Conservation (phyloP, 2,888 invertebrate genomes). For the Xestia ashworthii region DNA sequence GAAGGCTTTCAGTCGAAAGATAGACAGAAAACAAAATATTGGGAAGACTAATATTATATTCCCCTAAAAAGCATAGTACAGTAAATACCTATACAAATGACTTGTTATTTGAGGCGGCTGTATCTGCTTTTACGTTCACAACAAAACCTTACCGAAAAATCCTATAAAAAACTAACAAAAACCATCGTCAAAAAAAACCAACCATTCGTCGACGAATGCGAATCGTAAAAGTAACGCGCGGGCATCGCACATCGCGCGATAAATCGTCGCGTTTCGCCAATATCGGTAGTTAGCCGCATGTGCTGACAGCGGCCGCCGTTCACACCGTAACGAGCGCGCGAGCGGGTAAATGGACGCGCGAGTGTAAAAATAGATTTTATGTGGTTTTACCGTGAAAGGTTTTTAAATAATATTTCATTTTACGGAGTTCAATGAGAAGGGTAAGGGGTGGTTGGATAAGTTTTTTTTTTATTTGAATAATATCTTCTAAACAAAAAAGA, state of each 20-base stretch:
- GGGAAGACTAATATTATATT: too few species aligned
- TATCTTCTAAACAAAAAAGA: neutral
- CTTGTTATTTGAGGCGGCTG: neutral
- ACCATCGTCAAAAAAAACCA: conserved; percentile 16
- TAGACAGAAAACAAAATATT: too few species aligned
- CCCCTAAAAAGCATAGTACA: too few species aligned
- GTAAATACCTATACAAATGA: too few species aligned
- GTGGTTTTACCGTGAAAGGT: conserved; percentile 4
- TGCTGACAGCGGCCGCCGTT: conserved; percentile 54
- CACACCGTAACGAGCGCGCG: conserved; percentile 48
- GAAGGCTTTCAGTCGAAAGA: too few species aligned
- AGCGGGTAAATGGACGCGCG: neutral
- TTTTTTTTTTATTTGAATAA: neutral
- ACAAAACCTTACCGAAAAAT: neutral
- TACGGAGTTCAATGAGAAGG: neutral
- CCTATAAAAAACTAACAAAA: neutral
- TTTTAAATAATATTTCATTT: neutral
- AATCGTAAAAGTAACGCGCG: conserved; percentile 53
- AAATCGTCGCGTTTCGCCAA: conserved; percentile 62
- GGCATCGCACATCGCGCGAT: conserved; percentile 47
- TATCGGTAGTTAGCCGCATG: conserved; percentile 61
- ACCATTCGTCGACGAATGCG: conserved; percentile 34
- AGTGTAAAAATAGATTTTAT: neutral
- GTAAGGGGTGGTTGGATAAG: too few species aligned
- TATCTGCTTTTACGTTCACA: neutral